Conservation (phyloP, 37 sponge, comb jelly and placozoan species). For the Theonella swinhoei region DNA sequence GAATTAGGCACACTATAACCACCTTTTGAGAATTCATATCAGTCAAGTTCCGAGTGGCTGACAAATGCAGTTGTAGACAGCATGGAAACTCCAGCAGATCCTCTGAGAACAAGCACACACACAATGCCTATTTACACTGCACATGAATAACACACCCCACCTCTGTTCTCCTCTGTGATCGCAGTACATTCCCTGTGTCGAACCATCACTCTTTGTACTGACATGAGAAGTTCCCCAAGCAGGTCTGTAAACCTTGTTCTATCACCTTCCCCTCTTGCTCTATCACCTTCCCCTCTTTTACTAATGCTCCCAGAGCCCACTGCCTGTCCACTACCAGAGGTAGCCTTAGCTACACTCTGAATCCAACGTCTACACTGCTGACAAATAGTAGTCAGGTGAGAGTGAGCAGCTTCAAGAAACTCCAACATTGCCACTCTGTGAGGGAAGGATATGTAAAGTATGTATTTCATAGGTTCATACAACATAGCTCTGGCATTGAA, state of each 20-base stretch:
- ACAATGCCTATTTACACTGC: not conserved
- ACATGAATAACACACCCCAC: not conserved
- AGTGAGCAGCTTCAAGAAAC: not conserved
- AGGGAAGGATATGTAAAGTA: too few relatives aligned
- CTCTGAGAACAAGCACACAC: not conserved
- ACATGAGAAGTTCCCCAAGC: too few relatives aligned
- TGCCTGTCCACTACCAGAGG: not conserved
- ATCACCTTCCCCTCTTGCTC: too few relatives aligned
- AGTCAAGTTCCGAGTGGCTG: not conserved
- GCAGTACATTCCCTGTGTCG: not conserved
- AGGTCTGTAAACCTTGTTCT: too few relatives aligned
- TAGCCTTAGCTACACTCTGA: not conserved
- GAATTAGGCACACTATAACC: too few relatives aligned
- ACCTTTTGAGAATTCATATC: slow-evolving; percentile 7
- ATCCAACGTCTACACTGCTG: not conserved
- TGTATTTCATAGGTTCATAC: too few relatives aligned
- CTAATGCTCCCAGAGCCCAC: slow-evolving; percentile 1
- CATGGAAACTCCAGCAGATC: not conserved
- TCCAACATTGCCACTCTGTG: not conserved
- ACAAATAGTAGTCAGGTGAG: not conserved
- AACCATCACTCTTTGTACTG: slow-evolving; percentile 44
- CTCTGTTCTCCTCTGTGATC: not conserved
- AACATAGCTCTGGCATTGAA: too few relatives aligned
- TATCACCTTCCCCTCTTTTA: too few relatives aligned
- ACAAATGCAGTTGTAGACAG: not conserved